phyloP scores from a whole-genome alignment of 2,797 vertebrate species.

The Acridotheres tristis region DNA sequence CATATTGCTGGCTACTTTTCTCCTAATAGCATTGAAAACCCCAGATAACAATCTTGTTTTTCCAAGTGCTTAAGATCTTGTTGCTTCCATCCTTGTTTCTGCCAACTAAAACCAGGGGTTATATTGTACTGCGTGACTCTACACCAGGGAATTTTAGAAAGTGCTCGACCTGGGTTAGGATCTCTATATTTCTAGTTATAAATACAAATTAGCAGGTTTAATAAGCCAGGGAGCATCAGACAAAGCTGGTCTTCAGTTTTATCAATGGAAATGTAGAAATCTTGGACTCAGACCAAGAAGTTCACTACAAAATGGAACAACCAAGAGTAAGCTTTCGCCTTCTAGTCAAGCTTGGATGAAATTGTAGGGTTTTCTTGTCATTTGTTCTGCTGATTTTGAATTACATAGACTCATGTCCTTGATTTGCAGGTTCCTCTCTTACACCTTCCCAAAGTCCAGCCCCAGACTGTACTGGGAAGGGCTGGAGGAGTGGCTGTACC shows the following conservation, averaged over 20 bases:
- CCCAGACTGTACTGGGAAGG: background rate
- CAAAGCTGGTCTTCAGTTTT: background rate
- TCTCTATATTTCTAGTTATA: background rate
- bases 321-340: background rate
- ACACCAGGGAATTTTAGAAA: background rate
- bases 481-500: background rate
- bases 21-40: constrained; percentile 49
- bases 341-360: background rate
- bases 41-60: constrained; percentile 57
- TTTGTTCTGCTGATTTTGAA: background rate
- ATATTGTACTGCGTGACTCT: background rate
- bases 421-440: background rate
- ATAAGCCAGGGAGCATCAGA: background rate
- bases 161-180: background rate
- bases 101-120: constrained; percentile 42
- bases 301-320: background rate
- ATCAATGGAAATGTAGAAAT: background rate
- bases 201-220: constrained; percentile 45
- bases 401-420: background rate
- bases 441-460: background rate
- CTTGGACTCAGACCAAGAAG: background rate
- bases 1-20: constrained; percentile 65
- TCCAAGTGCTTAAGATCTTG: constrained; percentile 29
- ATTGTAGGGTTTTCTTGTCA: background rate
- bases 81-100: constrained; percentile 18